Evolutionary conservation across 2,113 vertebrate genomes (phyloP).

Genomic region (Atlantisia rogersi): DNA sequence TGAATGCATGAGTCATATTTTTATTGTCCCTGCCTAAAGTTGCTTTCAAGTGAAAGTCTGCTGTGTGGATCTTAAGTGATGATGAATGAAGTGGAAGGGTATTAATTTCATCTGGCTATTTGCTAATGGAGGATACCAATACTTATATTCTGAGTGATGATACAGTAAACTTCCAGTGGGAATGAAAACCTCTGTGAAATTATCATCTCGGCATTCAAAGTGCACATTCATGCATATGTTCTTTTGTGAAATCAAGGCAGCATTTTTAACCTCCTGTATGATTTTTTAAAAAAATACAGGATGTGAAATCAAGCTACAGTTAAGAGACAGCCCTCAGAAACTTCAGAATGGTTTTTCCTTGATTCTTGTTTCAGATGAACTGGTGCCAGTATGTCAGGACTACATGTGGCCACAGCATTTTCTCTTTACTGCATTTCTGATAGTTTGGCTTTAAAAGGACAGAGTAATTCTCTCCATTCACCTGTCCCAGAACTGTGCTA

Average conservation of each 20-base stretch:
- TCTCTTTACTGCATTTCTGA: not conserved
- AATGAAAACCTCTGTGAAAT: not conserved
- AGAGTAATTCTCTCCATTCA: not conserved
- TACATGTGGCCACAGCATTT: not conserved
- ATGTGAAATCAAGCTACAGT: not conserved
- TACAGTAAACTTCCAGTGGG: not conserved
- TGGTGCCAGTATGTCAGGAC: not conserved
- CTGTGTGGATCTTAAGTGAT: not conserved
- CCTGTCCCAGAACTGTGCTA: not conserved
- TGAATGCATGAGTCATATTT: not conserved
- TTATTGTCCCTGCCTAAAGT: constrained; percentile 1
- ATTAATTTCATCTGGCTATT: not conserved
- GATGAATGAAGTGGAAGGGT: not conserved
- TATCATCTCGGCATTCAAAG: not conserved
- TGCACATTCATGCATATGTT: not conserved
- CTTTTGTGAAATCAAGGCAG: not conserved
- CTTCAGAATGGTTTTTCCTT: not conserved
- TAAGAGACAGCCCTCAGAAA: not conserved
- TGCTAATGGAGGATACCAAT: not conserved
- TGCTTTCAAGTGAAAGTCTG: not conserved
- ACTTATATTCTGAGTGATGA: not conserved
- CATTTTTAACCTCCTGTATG: not conserved
- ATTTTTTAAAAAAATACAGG: not conserved
- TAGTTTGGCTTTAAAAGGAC: not conserved
- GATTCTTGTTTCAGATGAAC: not conserved